Evolutionary conservation across 2,797 vertebrate species (phyloP).

Genomic region (Phataginus tetradactyla): DNA sequence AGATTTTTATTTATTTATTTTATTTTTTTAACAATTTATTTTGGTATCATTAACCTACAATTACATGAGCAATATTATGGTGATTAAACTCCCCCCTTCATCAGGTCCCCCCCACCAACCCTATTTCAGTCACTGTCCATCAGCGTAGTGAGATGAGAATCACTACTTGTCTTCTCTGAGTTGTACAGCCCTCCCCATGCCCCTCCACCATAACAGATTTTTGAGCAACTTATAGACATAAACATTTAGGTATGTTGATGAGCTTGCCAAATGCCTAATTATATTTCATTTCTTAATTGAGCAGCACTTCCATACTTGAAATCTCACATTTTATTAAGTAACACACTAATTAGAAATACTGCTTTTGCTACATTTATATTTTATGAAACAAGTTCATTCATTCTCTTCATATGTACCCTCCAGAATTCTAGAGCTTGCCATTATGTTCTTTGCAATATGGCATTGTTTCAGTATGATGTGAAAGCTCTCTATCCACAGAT

Average conservation of each 20-base stretch:
- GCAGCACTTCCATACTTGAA: not conserved
- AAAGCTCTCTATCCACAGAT: not conserved
- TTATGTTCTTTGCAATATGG: not conserved
- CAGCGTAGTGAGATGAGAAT: too few relatives aligned
- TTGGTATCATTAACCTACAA: too few relatives aligned
- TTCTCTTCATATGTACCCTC: not conserved
- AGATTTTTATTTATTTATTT: too few relatives aligned
- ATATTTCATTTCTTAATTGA: slow-evolving; percentile 54
- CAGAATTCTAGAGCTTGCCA: not conserved
- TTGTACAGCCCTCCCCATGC: too few relatives aligned
- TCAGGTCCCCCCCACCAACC: too few relatives aligned
- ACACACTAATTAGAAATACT: not conserved
- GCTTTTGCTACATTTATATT: not conserved
- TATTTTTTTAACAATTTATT: too few relatives aligned
- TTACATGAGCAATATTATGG: too few relatives aligned
- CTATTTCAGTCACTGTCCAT: too few relatives aligned
- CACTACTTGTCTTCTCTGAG: too few relatives aligned
- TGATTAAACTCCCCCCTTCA: too few relatives aligned
- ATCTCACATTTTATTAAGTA: slow-evolving; percentile 31
- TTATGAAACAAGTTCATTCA: slow-evolving; percentile 23
- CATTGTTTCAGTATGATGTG: not conserved
- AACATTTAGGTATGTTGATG: slow-evolving; percentile 32
- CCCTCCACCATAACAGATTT: not conserved
- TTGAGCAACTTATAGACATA: not conserved
- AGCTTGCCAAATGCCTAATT: slow-evolving; percentile 37